Percentiles rank a stretch among this genome's conserved stretches.
Evolutionary conservation across 2,113 vertebrate species (phyloP).

Genomic region (Myiagra hebetior): DNA sequence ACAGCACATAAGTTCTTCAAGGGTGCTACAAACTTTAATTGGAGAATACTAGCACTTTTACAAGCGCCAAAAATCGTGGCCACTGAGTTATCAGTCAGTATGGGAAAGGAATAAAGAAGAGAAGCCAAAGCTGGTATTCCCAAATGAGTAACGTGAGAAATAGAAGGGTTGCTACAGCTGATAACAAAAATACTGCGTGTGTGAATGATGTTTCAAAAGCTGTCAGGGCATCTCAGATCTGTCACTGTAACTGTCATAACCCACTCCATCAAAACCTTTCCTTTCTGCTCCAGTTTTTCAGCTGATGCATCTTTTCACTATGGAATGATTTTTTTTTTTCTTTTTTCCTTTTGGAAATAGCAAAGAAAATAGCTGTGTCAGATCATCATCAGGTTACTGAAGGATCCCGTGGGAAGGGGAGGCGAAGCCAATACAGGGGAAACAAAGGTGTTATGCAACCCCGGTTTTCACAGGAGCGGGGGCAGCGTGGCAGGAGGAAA

Average conservation of each 20-base stretch:
- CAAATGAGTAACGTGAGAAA: neutral
- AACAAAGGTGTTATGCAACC: neutral
- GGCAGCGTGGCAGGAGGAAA: neutral
- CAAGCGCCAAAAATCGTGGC: neutral
- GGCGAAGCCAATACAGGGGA: neutral
- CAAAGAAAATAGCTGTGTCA: neutral
- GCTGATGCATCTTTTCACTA: neutral
- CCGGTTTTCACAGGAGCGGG: neutral
- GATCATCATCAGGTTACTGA: neutral
- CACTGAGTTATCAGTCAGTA: neutral
- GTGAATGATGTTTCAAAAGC: neutral
- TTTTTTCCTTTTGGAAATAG: neutral
- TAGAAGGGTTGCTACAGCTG: neutral
- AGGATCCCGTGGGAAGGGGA: accelerated
- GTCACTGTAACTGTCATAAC: neutral
- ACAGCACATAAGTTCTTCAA: neutral
- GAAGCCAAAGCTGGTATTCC: neutral
- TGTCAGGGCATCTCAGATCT: neutral
- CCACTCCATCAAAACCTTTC: neutral
- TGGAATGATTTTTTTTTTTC: neutral
- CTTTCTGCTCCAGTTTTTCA: neutral
- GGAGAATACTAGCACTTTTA: neutral
- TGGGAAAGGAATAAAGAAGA: neutral
- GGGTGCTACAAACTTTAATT: neutral
- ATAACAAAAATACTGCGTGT: neutral